Conservation (phyloP, 2,797 vertebrate species). For the Hafferia zeledoni region DNA sequence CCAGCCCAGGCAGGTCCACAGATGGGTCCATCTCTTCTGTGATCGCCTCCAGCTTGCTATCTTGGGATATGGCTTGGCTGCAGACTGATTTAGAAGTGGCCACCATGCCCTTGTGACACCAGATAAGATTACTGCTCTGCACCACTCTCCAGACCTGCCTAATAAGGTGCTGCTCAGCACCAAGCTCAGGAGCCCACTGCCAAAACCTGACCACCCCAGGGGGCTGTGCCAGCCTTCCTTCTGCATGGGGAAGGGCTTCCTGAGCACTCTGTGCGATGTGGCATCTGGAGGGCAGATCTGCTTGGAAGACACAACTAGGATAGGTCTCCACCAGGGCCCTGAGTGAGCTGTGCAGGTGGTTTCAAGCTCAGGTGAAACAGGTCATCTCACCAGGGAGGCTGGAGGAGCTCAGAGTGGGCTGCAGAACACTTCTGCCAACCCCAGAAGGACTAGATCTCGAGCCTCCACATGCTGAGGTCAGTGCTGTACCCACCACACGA, state of each 20-base stretch:
- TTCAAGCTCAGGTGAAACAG: background rate
- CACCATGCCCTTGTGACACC: conserved; percentile 61
- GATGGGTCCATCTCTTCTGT: background rate
- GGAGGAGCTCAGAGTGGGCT: background rate
- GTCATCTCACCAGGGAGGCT: background rate
- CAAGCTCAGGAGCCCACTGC: background rate
- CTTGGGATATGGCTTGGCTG: conserved; percentile 56
- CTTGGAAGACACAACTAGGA: background rate
- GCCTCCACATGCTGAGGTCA: background rate
- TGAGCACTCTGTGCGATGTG: background rate
- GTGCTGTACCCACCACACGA: background rate
- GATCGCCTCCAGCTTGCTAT: conserved; percentile 49
- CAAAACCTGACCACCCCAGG: background rate
- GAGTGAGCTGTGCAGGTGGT: background rate
- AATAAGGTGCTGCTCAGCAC: conserved; percentile 65
- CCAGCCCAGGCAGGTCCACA: background rate
- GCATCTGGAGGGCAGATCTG: background rate
- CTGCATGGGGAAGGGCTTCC: background rate
- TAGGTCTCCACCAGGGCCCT: no score
- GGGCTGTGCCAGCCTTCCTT: conserved; percentile 3
- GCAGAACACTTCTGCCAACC: background rate
- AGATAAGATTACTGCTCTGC: conserved; percentile 72
- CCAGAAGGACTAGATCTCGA: background rate
- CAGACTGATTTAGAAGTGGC: conserved; percentile 68
- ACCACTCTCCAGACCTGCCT: conserved; percentile 44